Base-by-base conservation (phyloP, 2,888 invertebrate genomes). In the Steinernema carpocapsae region DNA sequence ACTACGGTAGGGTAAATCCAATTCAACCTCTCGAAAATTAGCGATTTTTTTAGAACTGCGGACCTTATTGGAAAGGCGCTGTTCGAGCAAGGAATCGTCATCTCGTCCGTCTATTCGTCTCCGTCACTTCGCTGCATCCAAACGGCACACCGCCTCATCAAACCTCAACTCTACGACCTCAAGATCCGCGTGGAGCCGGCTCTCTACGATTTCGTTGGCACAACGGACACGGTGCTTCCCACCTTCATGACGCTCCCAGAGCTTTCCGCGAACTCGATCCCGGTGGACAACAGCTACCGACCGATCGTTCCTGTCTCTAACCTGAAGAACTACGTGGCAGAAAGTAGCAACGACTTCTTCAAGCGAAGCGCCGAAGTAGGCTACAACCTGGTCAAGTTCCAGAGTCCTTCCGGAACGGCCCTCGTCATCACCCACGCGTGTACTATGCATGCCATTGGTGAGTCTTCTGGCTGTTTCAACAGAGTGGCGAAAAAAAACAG, bases 61-160 rank as follows among this genome's bases (percentile, higher is more conserved):
- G 72, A 75, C 32, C 17, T 42, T 17, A 82, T 76, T 1, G 72
- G 75, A 17, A n/a, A n/a, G n/a, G 72, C 72, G 0, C 4, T 75
- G 14, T 14, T 32, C 1, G 75, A 72, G 26, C 48, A 22, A n/a
- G 75, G 75, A 56, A 29, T 75, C 14, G 43, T 43, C 17, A 29
- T 75, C 42, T 43, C 72, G 12, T 73, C 81, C 10, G 81, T 84
- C 59, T 84, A 84, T 76, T 78, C 77, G 43, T 83, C 83, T 14
- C 84, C 84, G 12, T 77, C 83, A 10, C 79, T 83, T 17, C 76
- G 82, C n/a, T 84, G 82, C 45, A 74, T 84, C 19, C 84, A 84
- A 75, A 84, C 84, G 6, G 84, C 84, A 24, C 73, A 75, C 7
- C 43, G 46, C 42, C 71, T 75, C 14, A 37, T 75, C 37, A 72